Percentiles rank a stretch among this genome's conserved stretches.
phyloP scores from a whole-genome alignment of 2,113 vertebrate species.

The Melanostigma gelatinosum region DNA sequence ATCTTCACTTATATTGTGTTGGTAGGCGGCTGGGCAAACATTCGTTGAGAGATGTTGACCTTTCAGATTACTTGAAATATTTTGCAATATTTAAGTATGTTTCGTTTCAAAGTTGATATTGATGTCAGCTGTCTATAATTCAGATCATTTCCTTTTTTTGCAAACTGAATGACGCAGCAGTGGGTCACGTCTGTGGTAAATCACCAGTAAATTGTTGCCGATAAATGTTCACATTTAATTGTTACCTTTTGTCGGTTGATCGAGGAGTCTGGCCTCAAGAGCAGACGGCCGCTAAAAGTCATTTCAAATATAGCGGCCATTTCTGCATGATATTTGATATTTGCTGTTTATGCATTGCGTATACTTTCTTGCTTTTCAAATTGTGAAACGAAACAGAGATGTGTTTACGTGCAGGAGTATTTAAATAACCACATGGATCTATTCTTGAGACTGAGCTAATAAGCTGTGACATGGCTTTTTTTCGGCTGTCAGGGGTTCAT shows the following conservation, averaged over 20 bases:
- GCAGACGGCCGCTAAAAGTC: neutral
- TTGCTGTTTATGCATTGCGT: neutral
- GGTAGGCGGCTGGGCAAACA: neutral
- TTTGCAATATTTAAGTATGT: neutral
- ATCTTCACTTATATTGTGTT: neutral
- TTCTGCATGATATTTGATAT: neutral
- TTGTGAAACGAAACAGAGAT: neutral
- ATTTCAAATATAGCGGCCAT: neutral
- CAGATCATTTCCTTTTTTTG: neutral
- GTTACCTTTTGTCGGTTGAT: neutral
- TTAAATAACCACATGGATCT: slow-evolving; percentile 23
- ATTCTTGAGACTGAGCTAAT: slow-evolving; percentile 27
- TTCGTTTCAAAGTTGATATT: neutral
- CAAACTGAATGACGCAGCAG: neutral
- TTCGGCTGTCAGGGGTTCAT: neutral
- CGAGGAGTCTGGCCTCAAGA: neutral
- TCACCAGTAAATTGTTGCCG: neutral
- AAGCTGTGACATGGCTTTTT: neutral
- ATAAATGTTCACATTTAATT: neutral
- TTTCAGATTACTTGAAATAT: neutral
- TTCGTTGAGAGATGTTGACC: neutral
- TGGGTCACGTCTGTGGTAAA: neutral
- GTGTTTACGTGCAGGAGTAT: neutral
- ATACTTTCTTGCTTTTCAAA: neutral
- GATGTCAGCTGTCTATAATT: neutral